phyloP scores from a whole-genome alignment of 2,797 vertebrate species.

The Coreius guichenoti region DNA sequence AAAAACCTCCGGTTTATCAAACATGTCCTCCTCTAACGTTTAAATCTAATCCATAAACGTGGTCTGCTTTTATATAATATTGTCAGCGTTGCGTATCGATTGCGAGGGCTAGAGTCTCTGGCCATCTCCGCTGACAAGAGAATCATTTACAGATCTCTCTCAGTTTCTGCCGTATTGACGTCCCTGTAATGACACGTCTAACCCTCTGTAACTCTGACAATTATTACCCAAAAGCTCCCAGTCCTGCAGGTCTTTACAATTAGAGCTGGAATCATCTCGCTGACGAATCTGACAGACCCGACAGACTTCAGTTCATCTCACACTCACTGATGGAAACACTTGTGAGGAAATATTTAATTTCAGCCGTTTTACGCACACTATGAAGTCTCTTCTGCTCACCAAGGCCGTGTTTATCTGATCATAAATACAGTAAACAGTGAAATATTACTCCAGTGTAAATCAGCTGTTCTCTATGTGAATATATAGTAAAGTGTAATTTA shows the following conservation, averaged over 20 bases:
- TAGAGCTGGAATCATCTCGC: conserved; percentile 74
- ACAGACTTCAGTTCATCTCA: conserved; percentile 27
- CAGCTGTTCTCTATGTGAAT: background rate
- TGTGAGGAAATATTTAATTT: background rate
- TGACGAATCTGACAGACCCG: conserved; percentile 74
- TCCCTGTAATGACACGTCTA: conserved; percentile 55
- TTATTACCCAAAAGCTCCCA: conserved; percentile 58
- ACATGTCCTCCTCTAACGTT: background rate
- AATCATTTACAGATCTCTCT: conserved; percentile 58
- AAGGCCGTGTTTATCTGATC: background rate
- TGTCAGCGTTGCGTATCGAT: conserved; percentile 14
- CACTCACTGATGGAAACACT: background rate
- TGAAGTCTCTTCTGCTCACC: background rate
- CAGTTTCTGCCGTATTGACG: conserved; percentile 66
- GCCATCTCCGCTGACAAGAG: conserved; percentile 42
- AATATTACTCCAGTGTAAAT: accelerated
- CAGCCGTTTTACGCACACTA: background rate
- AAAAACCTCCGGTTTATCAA: background rate
- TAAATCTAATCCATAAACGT: background rate
- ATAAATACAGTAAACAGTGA: background rate
- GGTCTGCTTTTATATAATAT: background rate
- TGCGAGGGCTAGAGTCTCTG: background rate
- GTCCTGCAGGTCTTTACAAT: conserved; percentile 71
- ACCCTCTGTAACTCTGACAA: conserved; percentile 59
- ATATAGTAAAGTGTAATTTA: background rate